Conservation (phyloP, 1,140 invertebrate species). For the Hermatobates lingyangjiaoensis region DNA sequence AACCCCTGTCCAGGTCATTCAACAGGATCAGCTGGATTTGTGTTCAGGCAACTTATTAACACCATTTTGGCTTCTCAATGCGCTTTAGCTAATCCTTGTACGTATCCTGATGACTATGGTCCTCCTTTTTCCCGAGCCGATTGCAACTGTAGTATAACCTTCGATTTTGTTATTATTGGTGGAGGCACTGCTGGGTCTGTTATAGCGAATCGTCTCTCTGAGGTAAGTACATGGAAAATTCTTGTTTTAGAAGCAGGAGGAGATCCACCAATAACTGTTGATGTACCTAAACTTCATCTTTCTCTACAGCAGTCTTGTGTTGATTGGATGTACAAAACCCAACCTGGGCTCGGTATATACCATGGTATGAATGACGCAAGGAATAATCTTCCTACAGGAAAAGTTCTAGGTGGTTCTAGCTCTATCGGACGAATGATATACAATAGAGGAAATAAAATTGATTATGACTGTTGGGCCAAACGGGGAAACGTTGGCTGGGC, state of each 20-base stretch:
- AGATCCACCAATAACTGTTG: constrained; percentile 38
- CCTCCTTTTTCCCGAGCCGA: neutral
- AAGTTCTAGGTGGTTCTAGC: constrained; percentile 34
- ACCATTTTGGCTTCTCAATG: constrained; percentile 11
- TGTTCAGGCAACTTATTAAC: constrained; percentile 11
- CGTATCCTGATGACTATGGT: constrained; percentile 10
- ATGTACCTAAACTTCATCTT: constrained; percentile 30
- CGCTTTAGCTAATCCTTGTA: constrained; percentile 9
- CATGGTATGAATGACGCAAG: constrained; percentile 23
- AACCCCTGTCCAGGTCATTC: constrained; percentile 10
- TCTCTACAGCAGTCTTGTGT: constrained; percentile 44
- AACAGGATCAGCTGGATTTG: constrained; percentile 5
- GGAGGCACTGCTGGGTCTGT: constrained; percentile 44
- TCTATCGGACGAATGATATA: constrained; percentile 46
- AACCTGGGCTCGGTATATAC: constrained; percentile 25
- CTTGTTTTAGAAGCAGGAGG: constrained; percentile 54
- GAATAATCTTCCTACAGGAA: constrained; percentile 19
- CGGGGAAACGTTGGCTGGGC: constrained; percentile 41
- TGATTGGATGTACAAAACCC: constrained; percentile 62
- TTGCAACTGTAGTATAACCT: neutral
- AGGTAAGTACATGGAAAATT: constrained; percentile 25
- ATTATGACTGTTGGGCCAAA: constrained; percentile 45
- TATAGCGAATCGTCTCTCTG: constrained; percentile 48
- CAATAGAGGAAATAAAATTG: constrained; percentile 35
- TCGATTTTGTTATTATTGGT: constrained; percentile 7